Conservation (phyloP, 37 sponge, comb jelly and placozoan genomes). For the Ianthella basta region DNA sequence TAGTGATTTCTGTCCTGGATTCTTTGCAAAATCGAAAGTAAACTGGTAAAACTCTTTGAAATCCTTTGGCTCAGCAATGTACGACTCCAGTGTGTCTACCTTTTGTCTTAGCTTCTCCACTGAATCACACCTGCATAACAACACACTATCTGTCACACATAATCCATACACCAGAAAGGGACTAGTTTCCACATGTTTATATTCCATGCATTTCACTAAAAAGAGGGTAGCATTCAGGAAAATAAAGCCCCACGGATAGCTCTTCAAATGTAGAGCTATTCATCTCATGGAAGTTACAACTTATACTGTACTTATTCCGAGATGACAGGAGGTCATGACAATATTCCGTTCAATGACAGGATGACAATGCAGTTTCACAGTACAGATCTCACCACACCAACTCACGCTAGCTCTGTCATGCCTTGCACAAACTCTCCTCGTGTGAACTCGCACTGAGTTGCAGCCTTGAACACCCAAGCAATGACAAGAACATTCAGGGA, state of each 20-base stretch:
- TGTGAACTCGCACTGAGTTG: constrained; percentile 91
- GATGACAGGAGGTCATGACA: no score
- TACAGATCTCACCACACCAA: no score
- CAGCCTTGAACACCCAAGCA: constrained; percentile 84
- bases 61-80: constrained; percentile 74
- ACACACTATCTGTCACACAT: not conserved
- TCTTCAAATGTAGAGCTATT: no score
- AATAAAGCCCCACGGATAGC: no score
- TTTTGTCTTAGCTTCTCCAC: constrained; percentile 81
- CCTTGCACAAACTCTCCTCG: constrained; percentile 90
- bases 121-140: constrained; percentile 80
- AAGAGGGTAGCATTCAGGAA: no score
- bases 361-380: no score
- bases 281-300: no score
- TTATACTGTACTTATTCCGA: no score
- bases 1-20: constrained; percentile 89
- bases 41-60: constrained; percentile 97
- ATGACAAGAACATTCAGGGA: constrained; percentile 84
- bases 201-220: no score
- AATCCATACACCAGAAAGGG: no score
- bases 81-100: constrained; percentile 79
- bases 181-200: no score
- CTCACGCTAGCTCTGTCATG: constrained; percentile 88
- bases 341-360: no score
- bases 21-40: constrained; percentile 95